Evolutionary conservation across 2,888 invertebrate genomes (phyloP).

Genomic region (Cetonia aurata): DNA sequence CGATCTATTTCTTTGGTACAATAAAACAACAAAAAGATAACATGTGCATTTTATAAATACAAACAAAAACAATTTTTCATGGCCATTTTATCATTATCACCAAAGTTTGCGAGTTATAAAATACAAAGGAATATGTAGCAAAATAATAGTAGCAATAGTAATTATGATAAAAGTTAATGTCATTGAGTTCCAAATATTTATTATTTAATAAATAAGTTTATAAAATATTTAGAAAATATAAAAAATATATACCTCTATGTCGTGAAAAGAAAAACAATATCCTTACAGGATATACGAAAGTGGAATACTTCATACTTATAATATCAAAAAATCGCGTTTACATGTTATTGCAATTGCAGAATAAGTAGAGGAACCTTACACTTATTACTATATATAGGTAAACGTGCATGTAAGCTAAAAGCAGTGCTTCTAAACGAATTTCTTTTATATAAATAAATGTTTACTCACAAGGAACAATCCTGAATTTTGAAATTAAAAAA

Average conservation of each 20-base stretch:
- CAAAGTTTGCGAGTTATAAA: background rate
- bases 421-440: too few species aligned
- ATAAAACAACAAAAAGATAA: constrained; percentile 39
- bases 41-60: constrained; percentile 29
- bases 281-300: constrained; percentile 13
- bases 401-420: too few species aligned
- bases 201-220: constrained; percentile 26
- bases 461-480: too few species aligned
- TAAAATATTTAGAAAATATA: constrained; percentile 31
- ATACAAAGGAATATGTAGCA: background rate
- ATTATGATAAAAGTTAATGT: background rate
- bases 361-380: too few species aligned
- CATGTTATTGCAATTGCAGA: constrained; percentile 22
- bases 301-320: background rate
- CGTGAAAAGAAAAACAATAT: constrained; percentile 14
- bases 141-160: constrained; percentile 1
- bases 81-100: constrained; percentile 18
- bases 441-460: too few species aligned
- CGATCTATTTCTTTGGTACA: constrained; percentile 41
- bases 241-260: constrained; percentile 26
- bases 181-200: background rate
- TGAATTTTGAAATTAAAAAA: too few species aligned
- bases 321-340: constrained; percentile 18
- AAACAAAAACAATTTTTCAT: constrained; percentile 13
- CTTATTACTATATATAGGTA: too few species aligned